Percentiles rank a stretch among this genome's conserved stretches.
Evolutionary conservation across 2,797 vertebrate species (phyloP).

Genomic region (Molossus alvarezi): DNA sequence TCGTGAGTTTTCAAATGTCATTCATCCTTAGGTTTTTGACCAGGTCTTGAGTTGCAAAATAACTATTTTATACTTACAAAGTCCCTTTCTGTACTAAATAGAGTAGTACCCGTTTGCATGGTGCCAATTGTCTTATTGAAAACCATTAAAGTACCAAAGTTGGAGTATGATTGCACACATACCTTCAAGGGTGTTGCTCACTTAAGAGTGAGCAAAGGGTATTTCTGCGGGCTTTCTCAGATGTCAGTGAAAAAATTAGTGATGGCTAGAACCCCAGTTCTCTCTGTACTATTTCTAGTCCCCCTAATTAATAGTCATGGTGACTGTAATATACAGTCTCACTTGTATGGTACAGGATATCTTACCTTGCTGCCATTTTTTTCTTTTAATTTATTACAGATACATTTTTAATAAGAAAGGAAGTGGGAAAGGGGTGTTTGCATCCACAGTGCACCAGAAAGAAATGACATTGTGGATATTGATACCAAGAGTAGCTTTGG

Average conservation of each 20-base stretch:
- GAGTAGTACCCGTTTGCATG: not conserved
- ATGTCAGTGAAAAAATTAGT: not conserved
- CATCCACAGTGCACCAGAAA: not conserved
- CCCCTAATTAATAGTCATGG: not conserved
- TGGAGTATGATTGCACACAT: not conserved
- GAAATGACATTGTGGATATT: not conserved
- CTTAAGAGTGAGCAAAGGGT: not conserved
- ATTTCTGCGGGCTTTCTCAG: not conserved
- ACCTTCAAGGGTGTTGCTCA: not conserved
- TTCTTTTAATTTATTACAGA: not conserved
- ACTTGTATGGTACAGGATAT: not conserved
- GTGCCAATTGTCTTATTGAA: conserved; percentile 39
- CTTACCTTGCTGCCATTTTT: not conserved
- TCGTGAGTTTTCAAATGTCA: conserved; percentile 60
- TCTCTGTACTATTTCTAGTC: not conserved
- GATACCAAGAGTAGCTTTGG: not conserved
- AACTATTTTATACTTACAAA: conserved; percentile 46
- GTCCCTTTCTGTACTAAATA: not conserved
- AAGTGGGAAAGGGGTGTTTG: conserved; percentile 3
- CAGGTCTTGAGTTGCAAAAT: not conserved
- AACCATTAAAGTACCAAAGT: not conserved
- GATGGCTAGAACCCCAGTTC: not conserved
- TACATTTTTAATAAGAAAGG: conserved; percentile 13
- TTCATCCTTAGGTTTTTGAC: conserved; percentile 50
- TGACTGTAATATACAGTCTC: not conserved